Base-by-base conservation (phyloP, 2,797 vertebrate genomes). In the Characodon lateralis region DNA sequence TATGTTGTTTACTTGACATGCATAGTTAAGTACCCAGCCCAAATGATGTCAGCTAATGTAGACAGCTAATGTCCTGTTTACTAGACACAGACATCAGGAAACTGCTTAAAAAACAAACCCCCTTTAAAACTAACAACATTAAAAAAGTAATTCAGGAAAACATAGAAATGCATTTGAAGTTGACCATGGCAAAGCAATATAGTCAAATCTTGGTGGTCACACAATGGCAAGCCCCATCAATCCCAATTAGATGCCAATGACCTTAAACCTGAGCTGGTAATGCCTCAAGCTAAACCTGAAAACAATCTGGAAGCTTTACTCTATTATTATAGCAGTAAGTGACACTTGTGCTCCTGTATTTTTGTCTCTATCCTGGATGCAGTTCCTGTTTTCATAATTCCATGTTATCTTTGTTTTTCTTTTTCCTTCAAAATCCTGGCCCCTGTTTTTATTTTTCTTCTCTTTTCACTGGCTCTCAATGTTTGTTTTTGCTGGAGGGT, bases 1-100 rank as follows among this genome's bases (percentile, higher is more conserved):
- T 71, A 61, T 76, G 69, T 68, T 81, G 50, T 74, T 72, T 75
- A 79, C 55, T 73, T 81, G 9, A 56, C 8, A 58, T 70, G 26
- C 28, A 70, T 41, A 59, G 50, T 63, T 24, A 72, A 73, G 20
- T 74, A 26, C 6, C 22, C 31, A 16, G 24, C 39, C 63, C 22
- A 53, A 9, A 35, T 65, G 31, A 55, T 76, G 50, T 72, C 26
- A 31, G 18, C 26, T 72, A 72, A 53, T 48, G 24, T 69, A n/a
- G 24, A 48, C 10, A 46, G 22, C 12, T 16, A 48, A 69, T 69
- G 10, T 46, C n/a, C 41, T 48, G 41, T 48, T 69, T 26, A 48
- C 1, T 48, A n/a, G 39, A 43, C 39, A 2, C 6, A 3, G 18
- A 48, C n/a, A 26, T 46, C 12, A 69, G 31, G 39, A 65, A 39